Percentiles rank a stretch among this genome's conserved stretches.
Evolutionary conservation across 2,797 vertebrate species (phyloP).

Genomic region (Monodelphis domestica): DNA sequence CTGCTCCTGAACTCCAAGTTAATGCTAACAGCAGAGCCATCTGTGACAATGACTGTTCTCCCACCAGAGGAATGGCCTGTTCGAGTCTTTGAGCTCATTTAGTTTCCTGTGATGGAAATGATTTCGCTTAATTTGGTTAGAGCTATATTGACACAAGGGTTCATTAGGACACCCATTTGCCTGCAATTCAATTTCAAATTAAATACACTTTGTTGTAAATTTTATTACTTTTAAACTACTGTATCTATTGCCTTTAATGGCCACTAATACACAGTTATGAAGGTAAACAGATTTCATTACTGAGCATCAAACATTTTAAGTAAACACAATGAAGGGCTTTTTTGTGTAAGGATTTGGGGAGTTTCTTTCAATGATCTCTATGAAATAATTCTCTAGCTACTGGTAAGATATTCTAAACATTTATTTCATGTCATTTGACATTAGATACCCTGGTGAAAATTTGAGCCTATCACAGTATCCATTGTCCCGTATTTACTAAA

Average conservation of each 20-base stretch:
- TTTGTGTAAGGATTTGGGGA: conserved; percentile 34
- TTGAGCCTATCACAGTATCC: background rate
- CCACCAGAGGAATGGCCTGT: conserved; percentile 73
- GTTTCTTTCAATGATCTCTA: conserved; percentile 54
- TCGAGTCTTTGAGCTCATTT: conserved; percentile 82
- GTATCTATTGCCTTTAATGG: conserved; percentile 87
- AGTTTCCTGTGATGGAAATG: conserved; percentile 82
- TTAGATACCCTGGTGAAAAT: background rate
- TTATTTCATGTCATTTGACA: conserved; percentile 37
- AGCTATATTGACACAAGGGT: conserved; percentile 82
- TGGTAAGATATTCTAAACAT: conserved; percentile 42
- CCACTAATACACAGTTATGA: conserved; percentile 86
- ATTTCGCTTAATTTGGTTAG: conserved; percentile 86
- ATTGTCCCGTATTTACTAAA: conserved; percentile 44
- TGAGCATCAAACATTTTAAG: conserved; percentile 81
- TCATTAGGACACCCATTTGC: conserved; percentile 87
- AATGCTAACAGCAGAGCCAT: conserved; percentile 65
- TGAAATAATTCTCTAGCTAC: conserved; percentile 23
- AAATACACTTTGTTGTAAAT: conserved; percentile 88
- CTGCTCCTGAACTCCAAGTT: conserved; percentile 61
- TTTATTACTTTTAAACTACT: conserved; percentile 89
- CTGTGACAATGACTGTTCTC: conserved; percentile 68
- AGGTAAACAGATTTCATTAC: conserved; percentile 87
- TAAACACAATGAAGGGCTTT: conserved; percentile 57
- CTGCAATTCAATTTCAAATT: conserved; percentile 89